Base-by-base conservation (phyloP, 2,113 vertebrate species). In the Mormyrus lacerda region DNA sequence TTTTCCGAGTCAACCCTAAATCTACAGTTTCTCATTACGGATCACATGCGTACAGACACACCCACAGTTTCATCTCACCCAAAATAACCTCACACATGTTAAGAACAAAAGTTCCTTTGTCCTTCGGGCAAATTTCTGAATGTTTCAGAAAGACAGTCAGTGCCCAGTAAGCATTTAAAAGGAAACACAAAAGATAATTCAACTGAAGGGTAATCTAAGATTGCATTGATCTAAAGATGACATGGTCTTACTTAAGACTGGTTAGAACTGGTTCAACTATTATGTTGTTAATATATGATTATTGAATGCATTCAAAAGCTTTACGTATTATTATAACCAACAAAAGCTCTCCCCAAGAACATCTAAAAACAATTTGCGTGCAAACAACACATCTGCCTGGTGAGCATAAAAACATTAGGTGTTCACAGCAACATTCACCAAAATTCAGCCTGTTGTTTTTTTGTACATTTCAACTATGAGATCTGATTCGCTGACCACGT, bases 291-390 rank as follows among this genome's bases (percentile, higher is more conserved):
- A 69, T 69, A 31, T 84, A 84, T 47, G 35, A 44, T 47, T 44
- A 47, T n/a, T 39, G 39, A 87, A 55, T 87, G 45, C 47, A 19
- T 47, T 31, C 27, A 35, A 53, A 87, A 87, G 48, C 27, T 87
- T 79, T 27, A 87, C 55, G 85, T 55, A 53, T 55, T 17, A 47
- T 87, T 87, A 55, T 55, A 48, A 27, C 42, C 82, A 85, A 85
- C 42, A 85, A 85, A 85, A 44, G 39, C 82, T 21, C 82, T 42
- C 82, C 82, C 82, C 82, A 84, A 39, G 44, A n/a, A 84, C 85
- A 87, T 53, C 27, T n/a, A n/a, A 53, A 51, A 31, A 87, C 48
- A 87, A 17, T 10, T 87, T 31, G 48, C 85, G 50, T 53, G 85
- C 85, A 87, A 19, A 87, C 85, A 48, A 50, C 83, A 89, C 48